Evolutionary conservation across 2,888 invertebrate genomes (phyloP), one percentile per base, ranked within the genome.

Genomic region (Euplagia quadripunctaria): DNA sequence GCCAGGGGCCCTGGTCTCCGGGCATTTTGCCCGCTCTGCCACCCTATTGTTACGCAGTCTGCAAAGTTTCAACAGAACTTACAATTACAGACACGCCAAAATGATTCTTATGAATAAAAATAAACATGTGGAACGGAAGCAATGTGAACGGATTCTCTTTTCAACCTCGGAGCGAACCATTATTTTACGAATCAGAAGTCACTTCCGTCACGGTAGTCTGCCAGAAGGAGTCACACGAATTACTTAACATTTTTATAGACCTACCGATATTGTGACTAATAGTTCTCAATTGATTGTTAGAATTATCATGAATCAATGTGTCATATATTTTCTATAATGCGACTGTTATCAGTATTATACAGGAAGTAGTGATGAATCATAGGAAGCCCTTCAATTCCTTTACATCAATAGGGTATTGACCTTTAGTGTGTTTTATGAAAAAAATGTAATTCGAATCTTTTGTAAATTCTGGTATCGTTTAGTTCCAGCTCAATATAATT

Each of bases 261-360:
- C 42, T 42, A 52, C 51, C 51, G n/a, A 41, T 42, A n/a, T n/a
- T 42, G 14, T n/a, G 41, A 68, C 52, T 68, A 52, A 68, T 69
- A 31, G 2, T n/a, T n/a, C n/a, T n/a, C n/a, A 31, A 31, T 31
- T 46, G 31, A 43, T 20, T 43, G n/a, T 52, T 61, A 68, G 42
- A 61, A 31, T 42, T 16, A 20, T 61, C n/a, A 20, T 55, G 42
- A n/a, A 12, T 58, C 31, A 58, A 43, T 46, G 68, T 42, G 58
- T 68, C 68, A 68, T 67, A 68, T 43, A 68, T 68, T 55, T 52
- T 55, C 20, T 68, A 4, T 14, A 49, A 61, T 61, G 68, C 58
- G 68, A 69, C 17, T 66, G 69, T 71, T 69, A 52, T 65, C 51
- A 42, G 55, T 43, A 64, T 49, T 43, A 70, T 42, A 31, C 31